Evolutionary conservation across 2,888 invertebrate species (phyloP), one percentile per base, ranked within the genome.

Genomic region (Palloptera scutellata): DNA sequence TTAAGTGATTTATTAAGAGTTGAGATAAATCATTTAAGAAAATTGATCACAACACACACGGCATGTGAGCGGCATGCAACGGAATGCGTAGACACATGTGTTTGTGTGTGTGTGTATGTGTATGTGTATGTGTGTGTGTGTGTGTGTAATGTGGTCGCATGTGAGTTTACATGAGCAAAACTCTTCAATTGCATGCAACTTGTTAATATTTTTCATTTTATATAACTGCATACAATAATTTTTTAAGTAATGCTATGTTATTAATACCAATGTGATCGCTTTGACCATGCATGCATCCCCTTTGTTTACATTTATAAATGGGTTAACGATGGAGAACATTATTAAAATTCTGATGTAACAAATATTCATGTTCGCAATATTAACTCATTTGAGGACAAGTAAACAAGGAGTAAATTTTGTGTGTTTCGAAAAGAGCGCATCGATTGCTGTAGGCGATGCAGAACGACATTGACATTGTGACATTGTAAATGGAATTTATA

Each of bases 21-120:
- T 75, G 70, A 77, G 78, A 80, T 83, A 82, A 82, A 83, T 81
- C 81, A 81, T 75, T 77, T 77, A 76, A 74, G 71, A 71, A 72
- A 69, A 72, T 72, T 71, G 71, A 70, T 67, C 69, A 72, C 64
- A 72, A 70, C 71, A 72, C 68, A 70, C 63, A 57, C 60, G 64
- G 57, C 53, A 64, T 66, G 63, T 59, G 51, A 58, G 65, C 60
- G 67, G 41, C 55, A 67, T 59, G 62, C 66, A 58, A 69, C 66
- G 66, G 40, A 13, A 41, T 17, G 51, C 30, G 15, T 12, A 41
- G 17, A 43, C 13, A 30, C 8, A 10, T 59, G 20, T 42, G 59
- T 17, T 9, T 15, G 43, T 48, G 20, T 20, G 59, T 48, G 9
- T 40, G 51, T 11, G n/a, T n/a, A n/a, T n/a, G n/a, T n/a, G n/a